A percentile compares a stretch with the other conserved stretches of the same genome.
phyloP scores from a whole-genome alignment of 2,888 invertebrate genomes.

The Drosophila nr. medialis region DNA sequence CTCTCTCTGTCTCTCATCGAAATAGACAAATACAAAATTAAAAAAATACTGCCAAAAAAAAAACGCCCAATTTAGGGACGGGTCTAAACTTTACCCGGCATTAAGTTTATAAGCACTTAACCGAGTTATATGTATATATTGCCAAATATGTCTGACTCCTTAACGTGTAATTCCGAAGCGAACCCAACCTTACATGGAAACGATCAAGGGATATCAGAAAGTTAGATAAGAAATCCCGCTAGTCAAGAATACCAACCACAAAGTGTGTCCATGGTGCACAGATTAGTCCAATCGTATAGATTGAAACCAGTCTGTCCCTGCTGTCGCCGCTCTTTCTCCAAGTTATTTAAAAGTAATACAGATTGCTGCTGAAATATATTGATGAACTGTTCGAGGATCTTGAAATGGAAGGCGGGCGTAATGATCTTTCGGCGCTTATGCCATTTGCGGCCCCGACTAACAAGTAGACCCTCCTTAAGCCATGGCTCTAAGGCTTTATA shows the following conservation, averaged over 20 bases:
- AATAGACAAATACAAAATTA: neutral
- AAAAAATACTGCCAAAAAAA: neutral
- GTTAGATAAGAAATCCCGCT: neutral
- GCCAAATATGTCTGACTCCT: neutral
- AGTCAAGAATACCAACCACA: constrained; percentile 85
- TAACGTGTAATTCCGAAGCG: neutral
- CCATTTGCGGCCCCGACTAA: constrained; percentile 84
- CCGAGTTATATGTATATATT: neutral
- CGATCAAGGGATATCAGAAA: neutral
- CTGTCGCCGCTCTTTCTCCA: constrained; percentile 85
- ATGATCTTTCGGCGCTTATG: constrained; percentile 88
- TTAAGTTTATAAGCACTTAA: neutral
- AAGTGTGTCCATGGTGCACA: constrained; percentile 87
- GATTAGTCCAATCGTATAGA: constrained; percentile 87
- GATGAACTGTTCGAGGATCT: constrained; percentile 90
- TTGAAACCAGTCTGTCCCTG: constrained; percentile 86
- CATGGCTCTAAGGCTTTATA: constrained; percentile 85
- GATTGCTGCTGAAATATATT: constrained; percentile 89
- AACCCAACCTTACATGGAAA: neutral
- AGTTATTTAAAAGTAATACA: constrained; percentile 86
- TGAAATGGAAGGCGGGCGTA: constrained; percentile 93
- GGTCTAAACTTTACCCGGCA: neutral
- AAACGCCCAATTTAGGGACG: neutral
- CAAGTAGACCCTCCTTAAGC: constrained; percentile 87
- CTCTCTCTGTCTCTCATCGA: neutral